These are phyloP conservation scores for Leuciscus waleckii DNA, from an alignment of 2,797 vertebrate species.

Conservation along the genomic window DNA sequence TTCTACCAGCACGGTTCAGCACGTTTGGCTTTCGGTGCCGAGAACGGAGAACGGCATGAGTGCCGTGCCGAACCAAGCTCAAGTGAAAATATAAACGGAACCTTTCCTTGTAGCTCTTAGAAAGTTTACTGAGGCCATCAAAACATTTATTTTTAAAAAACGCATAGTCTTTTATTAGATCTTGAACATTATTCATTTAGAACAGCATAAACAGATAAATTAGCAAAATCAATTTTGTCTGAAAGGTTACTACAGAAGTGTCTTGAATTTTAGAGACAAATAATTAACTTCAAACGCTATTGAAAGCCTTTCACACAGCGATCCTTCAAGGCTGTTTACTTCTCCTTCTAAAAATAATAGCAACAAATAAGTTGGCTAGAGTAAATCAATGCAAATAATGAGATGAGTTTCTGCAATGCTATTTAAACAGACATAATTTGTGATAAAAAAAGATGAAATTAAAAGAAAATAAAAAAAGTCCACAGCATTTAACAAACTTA, in stretches of 20 bases:
- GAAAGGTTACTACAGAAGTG: not conserved
- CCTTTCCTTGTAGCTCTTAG: not conserved
- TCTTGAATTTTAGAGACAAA: not conserved
- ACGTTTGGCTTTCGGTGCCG: too few relatives aligned
- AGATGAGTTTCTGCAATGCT: not conserved
- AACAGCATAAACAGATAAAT: not conserved
- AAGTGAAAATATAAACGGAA: not conserved
- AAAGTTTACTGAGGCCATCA: not conserved
- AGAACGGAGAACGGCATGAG: not conserved
- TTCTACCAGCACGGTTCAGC: not conserved
- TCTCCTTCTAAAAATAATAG: slow-evolving; percentile 1
- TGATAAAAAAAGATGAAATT: not conserved
- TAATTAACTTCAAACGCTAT: not conserved
- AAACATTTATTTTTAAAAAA: not conserved
- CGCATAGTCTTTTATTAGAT: not conserved
- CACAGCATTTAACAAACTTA: not conserved
- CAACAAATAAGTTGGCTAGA: not conserved
- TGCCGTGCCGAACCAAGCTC: not conserved
- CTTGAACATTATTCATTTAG: not conserved
- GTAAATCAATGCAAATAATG: not conserved
- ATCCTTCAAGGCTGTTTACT: not conserved
- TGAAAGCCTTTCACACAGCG: not conserved
- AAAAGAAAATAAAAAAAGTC: not conserved
- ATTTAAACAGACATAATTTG: slow-evolving; percentile 21
- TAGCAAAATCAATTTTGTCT: not conserved